Conservation (phyloP, 2,113 vertebrate genomes). For the Neogobius melanostomus region DNA sequence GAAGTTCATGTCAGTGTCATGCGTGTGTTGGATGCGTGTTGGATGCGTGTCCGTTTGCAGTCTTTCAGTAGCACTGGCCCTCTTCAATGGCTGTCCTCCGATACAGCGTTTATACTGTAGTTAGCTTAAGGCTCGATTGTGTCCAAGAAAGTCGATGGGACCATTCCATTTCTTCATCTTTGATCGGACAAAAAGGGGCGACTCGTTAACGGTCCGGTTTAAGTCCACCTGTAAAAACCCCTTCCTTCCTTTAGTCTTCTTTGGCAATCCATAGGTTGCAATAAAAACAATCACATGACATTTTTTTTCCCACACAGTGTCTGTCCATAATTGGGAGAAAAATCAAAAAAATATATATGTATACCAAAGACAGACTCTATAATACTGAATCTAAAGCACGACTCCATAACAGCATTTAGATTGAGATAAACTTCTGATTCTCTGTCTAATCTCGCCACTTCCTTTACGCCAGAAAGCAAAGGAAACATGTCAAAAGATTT, state of each 20-base stretch:
- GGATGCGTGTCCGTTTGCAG: slow-evolving; percentile 23
- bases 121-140: slow-evolving; percentile 93
- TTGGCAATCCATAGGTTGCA: slow-evolving; percentile 84
- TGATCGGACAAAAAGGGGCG: slow-evolving; percentile 24
- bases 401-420: slow-evolving; percentile 74
- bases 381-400: slow-evolving; percentile 74
- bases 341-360: slow-evolving; percentile 72
- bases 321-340: slow-evolving; percentile 65
- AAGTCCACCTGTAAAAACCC: slow-evolving; percentile 36
- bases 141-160: slow-evolving; percentile 74
- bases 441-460: slow-evolving; percentile 29
- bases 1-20: background rate
- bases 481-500: slow-evolving; percentile 50
- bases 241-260: slow-evolving; percentile 41
- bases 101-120: slow-evolving; percentile 76
- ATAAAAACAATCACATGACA: slow-evolving; percentile 68
- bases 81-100: slow-evolving; percentile 92
- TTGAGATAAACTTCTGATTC: slow-evolving; percentile 66
- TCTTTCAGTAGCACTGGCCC: slow-evolving; percentile 82
- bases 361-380: slow-evolving; percentile 73
- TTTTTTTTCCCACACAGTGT: slow-evolving; percentile 70
- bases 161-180: slow-evolving; percentile 29
- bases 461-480: slow-evolving; percentile 50
- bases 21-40: slow-evolving; percentile 14
- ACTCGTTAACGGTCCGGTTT: slow-evolving; percentile 10